Percentiles rank a stretch among this genome's conserved stretches.
Evolutionary conservation across 1,140 invertebrate genomes (phyloP).

Genomic region (Lasioglossum albipes): DNA sequence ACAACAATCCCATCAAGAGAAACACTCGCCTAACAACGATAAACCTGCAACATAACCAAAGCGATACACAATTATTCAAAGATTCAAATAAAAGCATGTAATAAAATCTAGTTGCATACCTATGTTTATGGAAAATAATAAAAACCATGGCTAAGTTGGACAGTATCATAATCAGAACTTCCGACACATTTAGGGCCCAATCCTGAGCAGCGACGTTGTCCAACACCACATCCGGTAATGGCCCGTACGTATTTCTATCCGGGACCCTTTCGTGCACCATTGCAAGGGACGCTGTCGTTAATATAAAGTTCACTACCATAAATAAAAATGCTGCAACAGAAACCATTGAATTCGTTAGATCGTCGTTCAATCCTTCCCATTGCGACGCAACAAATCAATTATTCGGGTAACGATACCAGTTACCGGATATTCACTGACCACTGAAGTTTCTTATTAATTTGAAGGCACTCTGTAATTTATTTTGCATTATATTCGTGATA

Average conservation of each 20-base stretch:
- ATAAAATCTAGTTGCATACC: constrained; percentile 78
- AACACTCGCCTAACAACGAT: constrained; percentile 91
- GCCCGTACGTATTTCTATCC: constrained; percentile 84
- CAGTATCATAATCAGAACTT: constrained; percentile 91
- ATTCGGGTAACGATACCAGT: no score
- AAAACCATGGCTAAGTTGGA: constrained; percentile 87
- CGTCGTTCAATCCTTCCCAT: neutral
- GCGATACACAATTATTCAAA: neutral
- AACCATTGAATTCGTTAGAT: neutral
- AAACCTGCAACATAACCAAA: constrained; percentile 81
- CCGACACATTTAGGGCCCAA: constrained; percentile 91
- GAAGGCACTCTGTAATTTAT: no score
- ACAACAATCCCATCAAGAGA: constrained; percentile 90
- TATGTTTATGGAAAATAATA: constrained; percentile 91
- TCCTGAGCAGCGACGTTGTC: constrained; percentile 86
- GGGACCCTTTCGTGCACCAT: constrained; percentile 92
- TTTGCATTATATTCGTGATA: no score
- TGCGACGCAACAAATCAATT: no score
- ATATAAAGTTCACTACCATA: constrained; percentile 83
- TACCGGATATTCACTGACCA: no score
- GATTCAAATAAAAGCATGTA: neutral
- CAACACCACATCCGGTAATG: constrained; percentile 90
- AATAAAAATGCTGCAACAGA: constrained; percentile 82
- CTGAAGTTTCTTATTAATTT: no score
- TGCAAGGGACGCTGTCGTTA: constrained; percentile 87